A percentile compares a stretch with the other conserved stretches of the same genome.
These are phyloP conservation scores for Gobio occitaniae DNA, from an alignment of 2,797 vertebrate species.

Conservation along the genomic window DNA sequence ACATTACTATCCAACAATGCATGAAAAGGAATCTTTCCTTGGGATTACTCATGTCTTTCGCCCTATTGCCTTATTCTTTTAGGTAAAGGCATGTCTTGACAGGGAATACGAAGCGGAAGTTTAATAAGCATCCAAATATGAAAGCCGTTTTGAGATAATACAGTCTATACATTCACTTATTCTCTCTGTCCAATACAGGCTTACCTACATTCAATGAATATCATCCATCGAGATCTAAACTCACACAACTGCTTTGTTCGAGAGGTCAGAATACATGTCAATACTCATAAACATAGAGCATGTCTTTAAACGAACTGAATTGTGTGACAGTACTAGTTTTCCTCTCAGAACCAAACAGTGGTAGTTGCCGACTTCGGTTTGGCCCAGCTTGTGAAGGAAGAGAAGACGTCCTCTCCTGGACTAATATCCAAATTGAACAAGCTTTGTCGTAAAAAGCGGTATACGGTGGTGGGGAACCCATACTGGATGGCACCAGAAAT, in stretches of 20 bases:
- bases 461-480: slow-evolving; percentile 97
- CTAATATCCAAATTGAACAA: slow-evolving; percentile 83
- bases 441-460: slow-evolving; percentile 89
- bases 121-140: background rate
- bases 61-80: background rate
- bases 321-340: background rate
- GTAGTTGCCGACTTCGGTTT: slow-evolving; percentile 98
- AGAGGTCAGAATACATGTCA: slow-evolving; percentile 81
- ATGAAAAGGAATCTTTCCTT: background rate
- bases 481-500: slow-evolving; percentile 99
- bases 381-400: slow-evolving; percentile 87
- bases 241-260: slow-evolving; percentile 96
- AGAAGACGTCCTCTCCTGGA: slow-evolving; percentile 75
- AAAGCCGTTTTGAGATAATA: background rate
- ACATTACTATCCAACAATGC: background rate
- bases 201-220: slow-evolving; percentile 98
- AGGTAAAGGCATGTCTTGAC: slow-evolving; percentile 12
- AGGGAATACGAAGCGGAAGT: background rate
- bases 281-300: background rate
- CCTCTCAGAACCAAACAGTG: slow-evolving; percentile 87
- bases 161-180: background rate
- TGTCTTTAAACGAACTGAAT: background rate
- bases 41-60: background rate
- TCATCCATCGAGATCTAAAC: slow-evolving; percentile 97
- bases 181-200: slow-evolving; percentile 77